Evolutionary conservation across 2,797 vertebrate species (phyloP).

Genomic region (Microchirus variegatus): DNA sequence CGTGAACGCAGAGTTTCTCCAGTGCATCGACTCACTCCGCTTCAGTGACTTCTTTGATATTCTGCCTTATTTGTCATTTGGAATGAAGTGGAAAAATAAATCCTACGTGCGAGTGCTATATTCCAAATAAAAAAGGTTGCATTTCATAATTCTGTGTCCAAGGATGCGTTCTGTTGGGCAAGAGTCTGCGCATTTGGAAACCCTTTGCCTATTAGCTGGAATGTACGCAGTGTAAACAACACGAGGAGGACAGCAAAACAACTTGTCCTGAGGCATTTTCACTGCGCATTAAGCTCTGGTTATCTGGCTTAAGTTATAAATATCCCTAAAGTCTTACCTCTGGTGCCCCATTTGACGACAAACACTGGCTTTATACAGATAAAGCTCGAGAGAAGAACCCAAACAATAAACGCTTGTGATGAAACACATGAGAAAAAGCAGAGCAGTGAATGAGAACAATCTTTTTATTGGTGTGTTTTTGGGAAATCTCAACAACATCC

Average conservation of each 20-base stretch:
- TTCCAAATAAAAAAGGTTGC: constrained; percentile 5
- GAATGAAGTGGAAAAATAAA: not conserved
- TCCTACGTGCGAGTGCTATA: not conserved
- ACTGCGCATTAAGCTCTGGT: constrained; percentile 16
- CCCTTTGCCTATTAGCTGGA: too few relatives aligned
- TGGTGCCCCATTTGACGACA: not conserved
- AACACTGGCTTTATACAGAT: constrained; percentile 9
- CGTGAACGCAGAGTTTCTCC: not conserved
- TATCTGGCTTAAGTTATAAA: constrained; percentile 16
- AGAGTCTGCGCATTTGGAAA: constrained; percentile 25
- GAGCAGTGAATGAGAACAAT: constrained; percentile 71
- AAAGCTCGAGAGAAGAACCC: not conserved
- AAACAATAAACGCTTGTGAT: not conserved
- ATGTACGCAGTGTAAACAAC: constrained; percentile 50
- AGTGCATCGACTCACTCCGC: not conserved
- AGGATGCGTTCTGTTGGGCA: constrained; percentile 13
- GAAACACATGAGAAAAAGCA: constrained; percentile 30
- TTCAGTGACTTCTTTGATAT: not conserved
- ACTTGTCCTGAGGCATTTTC: constrained; percentile 19
- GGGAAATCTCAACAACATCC: constrained; percentile 77
- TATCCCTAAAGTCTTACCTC: constrained; percentile 16
- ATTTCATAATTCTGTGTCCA: constrained; percentile 7
- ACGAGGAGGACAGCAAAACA: constrained; percentile 39
- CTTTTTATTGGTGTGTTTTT: constrained; percentile 79
- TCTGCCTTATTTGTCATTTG: not conserved